Evolutionary conservation across 2,797 vertebrate genomes (phyloP), one percentile per base, ranked within the genome.

Genomic region (Potorous gilbertii): DNA sequence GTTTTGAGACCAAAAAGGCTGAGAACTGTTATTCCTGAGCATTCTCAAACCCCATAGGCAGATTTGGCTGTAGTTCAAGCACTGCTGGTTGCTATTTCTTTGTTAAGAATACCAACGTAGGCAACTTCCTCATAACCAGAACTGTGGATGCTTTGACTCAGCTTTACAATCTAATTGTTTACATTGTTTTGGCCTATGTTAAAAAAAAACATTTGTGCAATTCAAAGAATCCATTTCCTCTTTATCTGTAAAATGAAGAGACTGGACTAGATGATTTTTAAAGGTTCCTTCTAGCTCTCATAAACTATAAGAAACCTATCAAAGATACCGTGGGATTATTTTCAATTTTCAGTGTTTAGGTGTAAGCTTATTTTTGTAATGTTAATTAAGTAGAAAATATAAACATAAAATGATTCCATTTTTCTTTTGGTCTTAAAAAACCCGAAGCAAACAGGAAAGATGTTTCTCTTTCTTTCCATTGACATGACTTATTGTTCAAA

Each of bases 401-500:
- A 24, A 81, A 81, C 40, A 46, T 11, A 81, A 81, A 81, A 46
- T 18, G 11, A 74, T 28, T 46, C 54, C 34, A 46, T 12, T 1
- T 50, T 50, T 0, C 56, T 4, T n/a, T 50, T 21, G 40, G 87
- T 59, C 54, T 95, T 91, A 54, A 31, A 93, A 27, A 34, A 18
- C 59, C 46, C 46, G 62, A 90, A 94, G 91, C 74, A 91, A 94
- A 74, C 54, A 57, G 55, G 54, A 46, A 93, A 95, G 40, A 52
- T 91, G n/a, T 91, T 94, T 94, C 4, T 11, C 92, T 93, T 89
- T 46, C 54, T 94, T 96, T 92, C 54, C 52, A 81, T 55, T 55
- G 52, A 56, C 10, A 54, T 21, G 56, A 95, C 40, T 74, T 94
- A 74, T 94, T 92, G 96, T 91, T 90, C 94, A 93, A 95, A 94